phyloP scores from a whole-genome alignment of 2,113 vertebrate genomes.

The Caloenas nicobarica region DNA sequence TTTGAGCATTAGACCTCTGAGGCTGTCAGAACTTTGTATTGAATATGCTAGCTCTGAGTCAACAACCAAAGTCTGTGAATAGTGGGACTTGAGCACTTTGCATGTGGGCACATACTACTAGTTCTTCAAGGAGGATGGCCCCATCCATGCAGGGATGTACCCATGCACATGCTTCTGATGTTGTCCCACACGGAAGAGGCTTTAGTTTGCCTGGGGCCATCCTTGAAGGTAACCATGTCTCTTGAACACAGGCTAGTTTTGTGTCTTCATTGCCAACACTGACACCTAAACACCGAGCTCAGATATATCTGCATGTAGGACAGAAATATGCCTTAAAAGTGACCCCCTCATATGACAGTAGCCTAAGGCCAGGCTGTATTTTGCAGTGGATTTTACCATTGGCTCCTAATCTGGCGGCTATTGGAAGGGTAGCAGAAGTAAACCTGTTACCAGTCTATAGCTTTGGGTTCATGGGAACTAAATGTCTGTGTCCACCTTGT shows the following conservation, averaged over 20 bases:
- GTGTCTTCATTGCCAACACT: neutral
- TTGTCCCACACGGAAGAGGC: neutral
- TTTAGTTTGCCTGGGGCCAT: neutral
- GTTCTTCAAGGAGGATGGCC: neutral
- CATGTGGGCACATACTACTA: neutral
- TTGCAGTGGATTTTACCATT: neutral
- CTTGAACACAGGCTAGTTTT: neutral
- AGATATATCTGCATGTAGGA: neutral
- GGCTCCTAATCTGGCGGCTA: neutral
- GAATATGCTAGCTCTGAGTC: neutral
- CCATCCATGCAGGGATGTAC: neutral
- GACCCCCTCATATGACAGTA: neutral
- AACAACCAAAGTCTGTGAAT: neutral
- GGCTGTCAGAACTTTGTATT: neutral
- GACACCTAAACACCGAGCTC: neutral
- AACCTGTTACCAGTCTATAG: neutral
- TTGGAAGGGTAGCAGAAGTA: neutral
- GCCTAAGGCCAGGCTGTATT: neutral
- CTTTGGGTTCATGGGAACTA: neutral
- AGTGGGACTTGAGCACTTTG: neutral
- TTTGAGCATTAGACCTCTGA: neutral
- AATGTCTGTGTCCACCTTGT: neutral
- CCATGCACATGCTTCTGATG: neutral
- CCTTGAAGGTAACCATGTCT: neutral
- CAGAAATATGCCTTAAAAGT: neutral